Percentiles rank a stretch among this genome's conserved stretches.
phyloP scores from a whole-genome alignment of 2,797 vertebrate species.

The Micropoecilia bifurca region DNA sequence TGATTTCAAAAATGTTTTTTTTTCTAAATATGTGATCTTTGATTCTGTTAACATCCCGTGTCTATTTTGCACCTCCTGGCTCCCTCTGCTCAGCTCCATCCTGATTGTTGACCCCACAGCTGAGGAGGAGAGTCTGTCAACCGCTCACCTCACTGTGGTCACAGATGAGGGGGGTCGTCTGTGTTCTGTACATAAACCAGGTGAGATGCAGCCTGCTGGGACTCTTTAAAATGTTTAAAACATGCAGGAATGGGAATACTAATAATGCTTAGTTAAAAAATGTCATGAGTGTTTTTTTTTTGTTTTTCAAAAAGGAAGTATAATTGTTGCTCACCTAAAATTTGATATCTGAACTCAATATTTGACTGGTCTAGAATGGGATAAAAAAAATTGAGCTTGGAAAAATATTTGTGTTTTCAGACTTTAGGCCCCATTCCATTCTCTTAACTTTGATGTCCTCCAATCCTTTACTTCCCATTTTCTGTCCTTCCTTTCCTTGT shows the following conservation, averaged over 20 bases:
- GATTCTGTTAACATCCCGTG: neutral
- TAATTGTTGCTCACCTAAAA: neutral
- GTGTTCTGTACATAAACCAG: conserved; percentile 93
- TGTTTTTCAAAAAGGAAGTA: neutral
- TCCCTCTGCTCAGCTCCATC: conserved; percentile 80
- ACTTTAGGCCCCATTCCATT: neutral
- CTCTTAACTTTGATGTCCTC: neutral
- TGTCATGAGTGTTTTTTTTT: neutral
- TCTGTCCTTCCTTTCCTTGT: neutral
- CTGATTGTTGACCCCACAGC: conserved; percentile 91
- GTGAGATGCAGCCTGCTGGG: conserved; percentile 65
- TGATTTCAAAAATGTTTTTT: neutral
- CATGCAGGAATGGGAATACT: neutral
- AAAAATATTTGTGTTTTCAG: neutral
- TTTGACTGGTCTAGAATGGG: neutral
- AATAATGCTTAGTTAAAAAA: neutral
- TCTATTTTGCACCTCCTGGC: neutral
- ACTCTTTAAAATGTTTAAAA: neutral
- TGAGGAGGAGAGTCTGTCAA: conserved; percentile 91
- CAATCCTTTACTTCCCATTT: neutral
- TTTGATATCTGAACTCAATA: neutral
- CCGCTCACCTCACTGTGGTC: conserved; percentile 88
- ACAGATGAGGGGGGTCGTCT: conserved; percentile 89
- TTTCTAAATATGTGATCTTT: neutral
- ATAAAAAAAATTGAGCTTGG: neutral